These are phyloP conservation scores for Macroglossus sobrinus DNA, from an alignment of 2,113 vertebrate genomes.

Conservation along the genomic window DNA sequence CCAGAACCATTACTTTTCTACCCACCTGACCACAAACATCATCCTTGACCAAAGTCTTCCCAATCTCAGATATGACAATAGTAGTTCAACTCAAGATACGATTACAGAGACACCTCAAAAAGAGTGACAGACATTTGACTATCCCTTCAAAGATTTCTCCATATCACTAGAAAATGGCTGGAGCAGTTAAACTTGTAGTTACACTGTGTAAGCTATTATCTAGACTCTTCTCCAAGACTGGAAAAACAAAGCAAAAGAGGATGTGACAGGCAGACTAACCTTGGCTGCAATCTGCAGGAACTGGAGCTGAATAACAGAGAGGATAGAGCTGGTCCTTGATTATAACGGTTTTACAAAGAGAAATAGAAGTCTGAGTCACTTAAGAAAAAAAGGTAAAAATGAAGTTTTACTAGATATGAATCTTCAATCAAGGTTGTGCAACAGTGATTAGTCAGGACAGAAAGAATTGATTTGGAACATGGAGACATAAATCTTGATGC, in stretches of 20 bases:
- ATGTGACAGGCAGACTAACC: fast-evolving
- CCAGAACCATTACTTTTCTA: not conserved
- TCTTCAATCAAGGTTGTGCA: not conserved
- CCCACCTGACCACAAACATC: not conserved
- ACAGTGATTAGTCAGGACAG: not conserved
- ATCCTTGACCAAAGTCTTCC: not conserved
- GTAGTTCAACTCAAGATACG: not conserved
- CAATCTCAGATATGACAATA: not conserved
- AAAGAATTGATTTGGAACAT: not conserved
- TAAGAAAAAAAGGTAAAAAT: not conserved
- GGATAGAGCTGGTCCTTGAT: not conserved
- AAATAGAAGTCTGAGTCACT: not conserved
- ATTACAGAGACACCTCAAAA: not conserved
- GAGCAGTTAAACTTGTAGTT: not conserved
- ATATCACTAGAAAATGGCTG: not conserved
- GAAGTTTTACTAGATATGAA: not conserved
- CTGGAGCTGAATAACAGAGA: not conserved
- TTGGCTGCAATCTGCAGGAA: not conserved
- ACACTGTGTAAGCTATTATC: not conserved
- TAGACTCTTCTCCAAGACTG: not conserved
- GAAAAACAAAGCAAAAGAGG: not conserved
- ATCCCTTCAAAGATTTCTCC: not conserved
- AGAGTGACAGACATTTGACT: not conserved
- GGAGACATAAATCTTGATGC: not conserved
- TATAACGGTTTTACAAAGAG: not conserved